phyloP scores from a whole-genome alignment of 2,113 vertebrate genomes.

The Rynchops niger region DNA sequence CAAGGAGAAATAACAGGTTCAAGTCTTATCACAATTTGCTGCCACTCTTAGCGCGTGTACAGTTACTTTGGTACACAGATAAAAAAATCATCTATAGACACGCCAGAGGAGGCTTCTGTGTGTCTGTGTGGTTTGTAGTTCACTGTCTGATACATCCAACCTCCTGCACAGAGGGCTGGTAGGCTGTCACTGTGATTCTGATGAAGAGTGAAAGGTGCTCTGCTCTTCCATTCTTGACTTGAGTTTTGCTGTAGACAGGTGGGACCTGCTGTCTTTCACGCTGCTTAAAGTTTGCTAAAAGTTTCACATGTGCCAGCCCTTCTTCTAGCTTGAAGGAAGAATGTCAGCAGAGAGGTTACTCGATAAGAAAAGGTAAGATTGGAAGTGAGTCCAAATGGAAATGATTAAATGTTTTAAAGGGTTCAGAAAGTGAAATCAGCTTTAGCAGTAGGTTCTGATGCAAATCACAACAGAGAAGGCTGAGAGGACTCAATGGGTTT shows the following conservation, averaged over 20 bases:
- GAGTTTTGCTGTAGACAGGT: neutral
- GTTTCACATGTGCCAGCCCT: neutral
- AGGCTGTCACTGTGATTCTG: neutral
- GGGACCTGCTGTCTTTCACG: neutral
- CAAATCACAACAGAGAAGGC: neutral
- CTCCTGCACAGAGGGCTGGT: neutral
- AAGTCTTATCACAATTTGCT: neutral
- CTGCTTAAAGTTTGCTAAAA: neutral
- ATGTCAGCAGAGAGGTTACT: neutral
- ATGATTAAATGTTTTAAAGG: neutral
- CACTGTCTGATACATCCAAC: fast-evolving
- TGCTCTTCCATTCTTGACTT: neutral
- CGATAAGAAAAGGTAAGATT: neutral
- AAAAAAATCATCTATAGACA: neutral
- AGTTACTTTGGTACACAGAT: neutral
- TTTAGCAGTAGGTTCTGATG: neutral
- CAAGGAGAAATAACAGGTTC: neutral
- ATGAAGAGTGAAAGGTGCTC: neutral
- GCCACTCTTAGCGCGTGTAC: neutral
- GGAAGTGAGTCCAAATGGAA: neutral
- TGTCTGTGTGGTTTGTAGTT: neutral
- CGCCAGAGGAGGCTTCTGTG: neutral
- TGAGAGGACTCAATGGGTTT: neutral
- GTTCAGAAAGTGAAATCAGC: neutral
- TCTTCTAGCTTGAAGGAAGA: neutral